Conservation (phyloP, 2,797 vertebrate genomes). For the Antrozous pallidus region DNA sequence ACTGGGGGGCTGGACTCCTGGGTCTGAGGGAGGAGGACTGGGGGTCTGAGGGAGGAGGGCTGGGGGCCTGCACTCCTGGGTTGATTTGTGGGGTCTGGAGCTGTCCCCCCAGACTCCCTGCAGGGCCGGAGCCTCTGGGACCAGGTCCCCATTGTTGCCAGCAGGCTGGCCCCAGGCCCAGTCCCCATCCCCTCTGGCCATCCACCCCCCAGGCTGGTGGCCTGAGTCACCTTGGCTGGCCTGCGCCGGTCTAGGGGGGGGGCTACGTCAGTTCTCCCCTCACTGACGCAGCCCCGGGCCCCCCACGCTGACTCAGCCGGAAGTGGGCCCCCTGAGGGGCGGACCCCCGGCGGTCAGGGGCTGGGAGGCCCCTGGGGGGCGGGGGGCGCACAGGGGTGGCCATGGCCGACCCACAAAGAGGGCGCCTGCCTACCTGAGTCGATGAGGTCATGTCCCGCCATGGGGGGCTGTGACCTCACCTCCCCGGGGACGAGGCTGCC, state of each 20-base stretch:
- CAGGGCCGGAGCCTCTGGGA: neutral
- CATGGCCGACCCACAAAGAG: neutral
- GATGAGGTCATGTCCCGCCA: slow-evolving; percentile 70
- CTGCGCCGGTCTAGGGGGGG: slow-evolving; percentile 47
- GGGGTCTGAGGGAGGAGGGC: neutral
- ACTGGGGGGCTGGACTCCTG: neutral
- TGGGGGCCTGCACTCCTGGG: neutral
- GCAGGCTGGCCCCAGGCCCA: slow-evolving; percentile 46
- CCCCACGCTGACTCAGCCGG: slow-evolving; percentile 76
- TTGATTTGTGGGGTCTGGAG: neutral
- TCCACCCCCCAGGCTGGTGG: slow-evolving; percentile 67
- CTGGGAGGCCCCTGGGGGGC: slow-evolving; percentile 63
- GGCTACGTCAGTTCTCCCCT: slow-evolving; percentile 74
- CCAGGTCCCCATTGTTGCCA: neutral
- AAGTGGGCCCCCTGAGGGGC: slow-evolving; percentile 74
- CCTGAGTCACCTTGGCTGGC: slow-evolving; percentile 77
- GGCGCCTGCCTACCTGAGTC: slow-evolving; percentile 57
- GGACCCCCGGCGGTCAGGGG: slow-evolving; percentile 69
- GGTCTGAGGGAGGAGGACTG: neutral
- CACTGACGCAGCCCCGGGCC: slow-evolving; percentile 71
- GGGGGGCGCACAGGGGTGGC: slow-evolving; percentile 60
- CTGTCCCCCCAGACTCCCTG: neutral
- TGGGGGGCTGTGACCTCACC: slow-evolving; percentile 74
- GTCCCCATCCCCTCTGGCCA: slow-evolving; percentile 31
- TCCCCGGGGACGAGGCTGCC: slow-evolving; percentile 22